Evolutionary conservation across 2,113 vertebrate species (phyloP), one percentile per base, ranked within the genome.

Genomic region (Zootoca vivipara): DNA sequence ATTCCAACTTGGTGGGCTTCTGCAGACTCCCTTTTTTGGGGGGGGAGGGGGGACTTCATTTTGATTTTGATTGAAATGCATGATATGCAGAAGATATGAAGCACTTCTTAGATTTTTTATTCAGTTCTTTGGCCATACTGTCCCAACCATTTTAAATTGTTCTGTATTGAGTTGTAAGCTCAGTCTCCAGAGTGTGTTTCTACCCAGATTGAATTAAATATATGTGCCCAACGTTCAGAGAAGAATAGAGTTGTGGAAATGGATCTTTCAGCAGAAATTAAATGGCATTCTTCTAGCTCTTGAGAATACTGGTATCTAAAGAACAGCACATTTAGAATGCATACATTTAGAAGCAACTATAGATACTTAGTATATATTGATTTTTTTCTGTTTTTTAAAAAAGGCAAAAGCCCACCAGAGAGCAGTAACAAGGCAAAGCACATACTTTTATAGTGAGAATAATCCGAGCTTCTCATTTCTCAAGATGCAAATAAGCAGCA

Each of bases 391-490:
- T 30, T 28, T 74, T 13, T 33, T 26, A 24, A 26, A 26, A 52
- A 67, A 26, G 5, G 40, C 35, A 35, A 64, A 78, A n/a, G 22
- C 52, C 33, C 85, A 75, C n/a, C 46, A 7, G 0, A 13, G 56
- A 92, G 85, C 35, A n/a, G 35, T n/a, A 85, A 81, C 1, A 33
- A 87, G 33, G 46, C 72, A 87, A 89, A 89, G 20, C 0, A 26
- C 0, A 0, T 78, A 30, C 40, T 86, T 69, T 58, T 22, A 28
- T 52, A 74, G 5, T 74, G 0, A 35, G 16, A 38, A 5, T 90
- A 74, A 82, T 78, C 22, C 79, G 38, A 83, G 42, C 10, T 35
- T 0, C 1, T 42, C 8, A 0, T 4, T 16, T 89, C 85, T 69
- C 0, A 80, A 86, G 12, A 82, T 28, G 18, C n/a, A 87, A 78